Percentiles rank a stretch among this genome's conserved stretches.
These are phyloP conservation scores for Anastatus disparis DNA, from an alignment of 1,140 invertebrate species.

Conservation along the genomic window DNA sequence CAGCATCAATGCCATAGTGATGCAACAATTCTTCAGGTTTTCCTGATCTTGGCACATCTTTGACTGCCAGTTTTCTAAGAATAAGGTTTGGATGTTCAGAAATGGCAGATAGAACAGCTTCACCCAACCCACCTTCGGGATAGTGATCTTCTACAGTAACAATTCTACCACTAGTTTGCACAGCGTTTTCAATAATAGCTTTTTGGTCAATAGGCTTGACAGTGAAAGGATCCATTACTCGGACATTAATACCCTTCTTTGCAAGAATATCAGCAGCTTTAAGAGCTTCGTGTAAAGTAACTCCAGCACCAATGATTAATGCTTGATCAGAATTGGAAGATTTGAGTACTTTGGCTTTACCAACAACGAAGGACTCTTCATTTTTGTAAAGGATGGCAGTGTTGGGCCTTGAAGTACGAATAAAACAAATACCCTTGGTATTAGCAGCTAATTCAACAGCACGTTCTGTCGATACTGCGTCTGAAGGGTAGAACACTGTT, in stretches of 20 bases:
- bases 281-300: constrained; percentile 92
- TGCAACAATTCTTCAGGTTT: constrained; percentile 86
- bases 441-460: constrained; percentile 97
- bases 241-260: constrained; percentile 74
- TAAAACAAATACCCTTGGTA: constrained; percentile 94
- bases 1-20: constrained; percentile 88
- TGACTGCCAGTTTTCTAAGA: constrained; percentile 89
- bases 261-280: constrained; percentile 84
- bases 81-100: constrained; percentile 77
- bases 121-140: constrained; percentile 93
- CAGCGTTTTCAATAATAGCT: constrained; percentile 82
- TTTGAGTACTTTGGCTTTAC: constrained; percentile 83
- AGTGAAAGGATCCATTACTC: constrained; percentile 94
- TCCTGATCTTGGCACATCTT: constrained; percentile 90
- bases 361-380: constrained; percentile 84
- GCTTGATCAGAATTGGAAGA: constrained; percentile 81
- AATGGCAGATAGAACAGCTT: constrained; percentile 89
- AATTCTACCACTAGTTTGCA: constrained; percentile 82
- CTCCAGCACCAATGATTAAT: constrained; percentile 89
- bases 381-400: constrained; percentile 90
- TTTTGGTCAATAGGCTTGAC: constrained; percentile 93
- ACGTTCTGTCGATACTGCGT: constrained; percentile 94
- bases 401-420: constrained; percentile 93
- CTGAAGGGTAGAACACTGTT: constrained; percentile 96
- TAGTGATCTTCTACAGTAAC: constrained; percentile 99